Evolutionary conservation across 53 echinoderm and acorn worm genomes (phyloP).

Genomic region (Hippasteria phrygiana): DNA sequence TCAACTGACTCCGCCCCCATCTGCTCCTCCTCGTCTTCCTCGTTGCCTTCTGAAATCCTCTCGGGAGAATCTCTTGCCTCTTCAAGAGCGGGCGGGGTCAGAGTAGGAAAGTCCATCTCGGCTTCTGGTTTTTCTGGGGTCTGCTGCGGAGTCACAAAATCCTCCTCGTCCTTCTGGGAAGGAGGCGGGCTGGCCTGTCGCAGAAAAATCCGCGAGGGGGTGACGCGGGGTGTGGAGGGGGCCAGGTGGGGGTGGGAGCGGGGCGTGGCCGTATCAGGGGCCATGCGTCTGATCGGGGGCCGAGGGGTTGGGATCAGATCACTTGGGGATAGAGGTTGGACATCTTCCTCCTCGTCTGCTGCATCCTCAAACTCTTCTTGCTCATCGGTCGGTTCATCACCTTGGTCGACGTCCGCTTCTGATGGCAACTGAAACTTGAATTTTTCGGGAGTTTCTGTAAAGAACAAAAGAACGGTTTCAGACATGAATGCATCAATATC

Average conservation of each 20-base stretch:
- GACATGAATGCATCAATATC: too few species aligned
- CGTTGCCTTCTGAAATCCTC: not conserved
- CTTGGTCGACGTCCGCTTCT: not conserved
- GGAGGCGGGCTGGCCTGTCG: conserved; percentile 38
- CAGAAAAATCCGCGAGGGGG: conserved; percentile 7
- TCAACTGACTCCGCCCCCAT: conserved; percentile 52
- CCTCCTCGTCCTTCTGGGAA: conserved; percentile 19
- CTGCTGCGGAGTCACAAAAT: conserved; percentile 9
- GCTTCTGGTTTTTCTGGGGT: not conserved
- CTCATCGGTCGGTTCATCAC: not conserved
- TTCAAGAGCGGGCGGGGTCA: not conserved
- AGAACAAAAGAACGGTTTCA: not conserved
- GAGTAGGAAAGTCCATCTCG: not conserved
- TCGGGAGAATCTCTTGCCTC: not conserved
- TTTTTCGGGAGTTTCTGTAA: conserved; percentile 43
- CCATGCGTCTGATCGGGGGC: conserved; percentile 54
- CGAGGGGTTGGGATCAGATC: conserved; percentile 49
- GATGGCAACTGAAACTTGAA: conserved; percentile 5
- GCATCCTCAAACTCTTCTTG: conserved; percentile 7
- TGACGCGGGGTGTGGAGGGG: not conserved
- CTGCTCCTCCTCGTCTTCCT: not conserved
- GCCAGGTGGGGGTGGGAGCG: conserved; percentile 9
- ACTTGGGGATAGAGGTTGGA: not conserved
- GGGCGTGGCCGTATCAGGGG: conserved; percentile 47
- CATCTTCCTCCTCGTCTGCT: conserved; percentile 8